Base-by-base conservation (phyloP, 2,888 invertebrate genomes). In the Acheta domesticus region DNA sequence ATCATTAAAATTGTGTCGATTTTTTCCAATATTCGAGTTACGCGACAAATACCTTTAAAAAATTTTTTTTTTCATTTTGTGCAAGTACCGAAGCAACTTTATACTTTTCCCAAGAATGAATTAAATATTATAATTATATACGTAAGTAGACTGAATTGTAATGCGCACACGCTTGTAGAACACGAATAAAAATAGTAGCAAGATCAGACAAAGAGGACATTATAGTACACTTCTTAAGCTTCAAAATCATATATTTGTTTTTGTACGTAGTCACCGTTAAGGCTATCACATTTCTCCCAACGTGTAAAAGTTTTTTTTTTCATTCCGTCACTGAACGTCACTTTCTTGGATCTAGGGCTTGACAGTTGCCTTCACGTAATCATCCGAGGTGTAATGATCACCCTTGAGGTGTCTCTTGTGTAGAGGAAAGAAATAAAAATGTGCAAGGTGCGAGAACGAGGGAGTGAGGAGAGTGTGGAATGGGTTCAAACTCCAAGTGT, bases 321-420 rank as follows among this genome's bases (percentile, higher is more conserved):
- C 78, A 78, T 78, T 78, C 78, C 78, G 62, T 62, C 62, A 19
- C 62, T 62, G 62, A 62, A n/a, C n/a, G n/a, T n/a, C n/a, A n/a
- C n/a, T n/a, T n/a, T n/a, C n/a, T n/a, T n/a, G n/a, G n/a, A n/a
- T n/a, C n/a, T n/a, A 79, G 79, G 75, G 76, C 21, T 75, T 49
- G 49, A 49, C 49, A 75, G 74, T 50, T 79, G 79, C 76, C 76
- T 75, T 79, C 75, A 79, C 50, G 75, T 75, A 76, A 79, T 75
- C 50, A 23, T 79, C 49, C 79, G 76, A 79, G 79, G 79, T 76
- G 76, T 75, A 79, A 79, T 75, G 79, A 79, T 78, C 23, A 62
- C 78, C 78, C 50, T 62, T 78, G 20, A 78, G 20, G 73, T 62
- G 2, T 50, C 50, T 50, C 62, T 21, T 16, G 19, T 3, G 62